These are phyloP conservation scores for Piaya cayana DNA, from an alignment of 2,113 vertebrate species.

Conservation along the genomic window DNA sequence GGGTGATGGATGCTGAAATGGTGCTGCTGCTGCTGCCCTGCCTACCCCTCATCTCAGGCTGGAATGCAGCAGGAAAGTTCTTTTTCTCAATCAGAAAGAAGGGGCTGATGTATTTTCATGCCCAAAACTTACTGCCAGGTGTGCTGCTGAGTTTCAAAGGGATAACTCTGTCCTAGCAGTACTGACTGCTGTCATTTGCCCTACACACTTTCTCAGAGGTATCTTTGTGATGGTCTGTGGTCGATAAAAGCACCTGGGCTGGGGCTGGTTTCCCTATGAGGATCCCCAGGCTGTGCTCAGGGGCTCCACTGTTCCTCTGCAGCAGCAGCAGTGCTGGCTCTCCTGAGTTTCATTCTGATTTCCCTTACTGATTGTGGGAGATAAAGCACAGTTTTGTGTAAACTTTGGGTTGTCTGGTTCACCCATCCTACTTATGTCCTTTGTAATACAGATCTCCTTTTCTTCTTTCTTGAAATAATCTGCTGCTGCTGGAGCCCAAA, in stretches of 20 bases:
- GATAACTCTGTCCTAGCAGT: accelerated
- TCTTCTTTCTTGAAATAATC: not conserved
- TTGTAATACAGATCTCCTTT: accelerated
- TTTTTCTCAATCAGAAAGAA: not conserved
- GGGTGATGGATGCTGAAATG: accelerated
- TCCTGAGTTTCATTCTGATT: not conserved
- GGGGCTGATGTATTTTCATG: not conserved
- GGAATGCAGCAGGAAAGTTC: not conserved
- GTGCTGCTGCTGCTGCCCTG: not conserved
- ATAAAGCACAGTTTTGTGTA: accelerated
- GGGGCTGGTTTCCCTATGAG: not conserved
- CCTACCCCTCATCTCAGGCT: not conserved
- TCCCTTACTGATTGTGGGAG: not conserved
- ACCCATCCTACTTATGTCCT: not conserved
- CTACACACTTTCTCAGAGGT: accelerated
- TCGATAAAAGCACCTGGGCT: not conserved
- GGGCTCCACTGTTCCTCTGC: not conserved
- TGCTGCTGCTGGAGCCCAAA: not conserved
- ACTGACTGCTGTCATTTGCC: accelerated
- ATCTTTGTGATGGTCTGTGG: not conserved
- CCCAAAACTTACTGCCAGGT: not conserved
- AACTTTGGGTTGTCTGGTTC: not conserved
- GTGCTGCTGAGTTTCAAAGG: not conserved
- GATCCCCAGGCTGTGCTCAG: not conserved
- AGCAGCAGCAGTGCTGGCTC: not conserved